A percentile compares a stretch with the other conserved stretches of the same genome.
Evolutionary conservation across 2,797 vertebrate species (phyloP).

Genomic region (Gephyroberyx darwinii): DNA sequence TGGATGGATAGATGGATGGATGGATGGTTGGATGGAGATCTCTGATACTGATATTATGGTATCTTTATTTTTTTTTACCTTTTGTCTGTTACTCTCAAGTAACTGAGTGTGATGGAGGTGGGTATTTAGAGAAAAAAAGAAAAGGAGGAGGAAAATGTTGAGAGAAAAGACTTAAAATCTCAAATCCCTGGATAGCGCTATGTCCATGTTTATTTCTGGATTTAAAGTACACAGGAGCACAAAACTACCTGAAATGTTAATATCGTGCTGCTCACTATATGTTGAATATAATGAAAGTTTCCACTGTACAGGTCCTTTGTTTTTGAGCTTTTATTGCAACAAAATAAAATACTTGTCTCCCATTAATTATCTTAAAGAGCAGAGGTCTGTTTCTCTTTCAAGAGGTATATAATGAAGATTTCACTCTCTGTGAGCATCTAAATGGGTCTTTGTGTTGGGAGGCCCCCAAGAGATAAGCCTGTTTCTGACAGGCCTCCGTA

Average conservation of each 20-base stretch:
- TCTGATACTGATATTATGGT: slow-evolving; percentile 3
- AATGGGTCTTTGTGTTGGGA: slow-evolving; percentile 78
- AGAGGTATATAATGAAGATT: slow-evolving; percentile 80
- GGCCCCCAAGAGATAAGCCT: slow-evolving; percentile 81
- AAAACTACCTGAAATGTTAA: slow-evolving; percentile 7
- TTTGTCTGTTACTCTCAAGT: not conserved
- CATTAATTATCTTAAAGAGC: slow-evolving; percentile 67
- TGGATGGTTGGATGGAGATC: slow-evolving; percentile 13
- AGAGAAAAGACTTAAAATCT: not conserved
- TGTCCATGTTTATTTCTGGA: slow-evolving; percentile 15
- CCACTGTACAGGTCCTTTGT: slow-evolving; percentile 50
- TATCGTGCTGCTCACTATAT: not conserved
- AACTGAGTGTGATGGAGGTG: not conserved
- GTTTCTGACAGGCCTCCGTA: slow-evolving; percentile 80
- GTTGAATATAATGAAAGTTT: slow-evolving; percentile 1
- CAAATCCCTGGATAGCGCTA: not conserved
- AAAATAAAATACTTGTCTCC: slow-evolving; percentile 56
- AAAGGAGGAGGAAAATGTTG: not conserved
- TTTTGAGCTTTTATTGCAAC: slow-evolving; percentile 23
- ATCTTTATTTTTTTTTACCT: slow-evolving; percentile 17
- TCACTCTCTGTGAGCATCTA: slow-evolving; percentile 75
- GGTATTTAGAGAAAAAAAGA: slow-evolving; percentile 3
- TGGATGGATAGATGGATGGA: slow-evolving; percentile 17
- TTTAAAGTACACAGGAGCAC: not conserved
- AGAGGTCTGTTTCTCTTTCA: slow-evolving; percentile 66